A percentile compares a stretch with the other conserved stretches of the same genome.
phyloP scores from a whole-genome alignment of 2,113 vertebrate genomes.

The Laticauda colubrina region DNA sequence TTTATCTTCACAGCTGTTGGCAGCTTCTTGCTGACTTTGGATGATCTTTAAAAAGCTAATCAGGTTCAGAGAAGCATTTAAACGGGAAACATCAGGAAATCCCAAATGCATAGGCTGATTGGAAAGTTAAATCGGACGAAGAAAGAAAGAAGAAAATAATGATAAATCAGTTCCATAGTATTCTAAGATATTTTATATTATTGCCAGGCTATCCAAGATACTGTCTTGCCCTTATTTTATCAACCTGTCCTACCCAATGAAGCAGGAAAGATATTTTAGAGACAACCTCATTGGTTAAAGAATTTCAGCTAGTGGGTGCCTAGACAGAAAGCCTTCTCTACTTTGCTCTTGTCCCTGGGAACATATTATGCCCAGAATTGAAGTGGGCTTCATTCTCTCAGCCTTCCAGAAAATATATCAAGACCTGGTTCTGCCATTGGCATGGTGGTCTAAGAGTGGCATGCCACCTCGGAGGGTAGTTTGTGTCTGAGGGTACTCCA shows the following conservation, averaged over 20 bases:
- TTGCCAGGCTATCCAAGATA: not conserved
- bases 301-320: not conserved
- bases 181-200: not conserved
- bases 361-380: not conserved
- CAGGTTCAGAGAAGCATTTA: not conserved
- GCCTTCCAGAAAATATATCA: not conserved
- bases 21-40: not conserved
- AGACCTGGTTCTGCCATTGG: not conserved
- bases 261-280: not conserved
- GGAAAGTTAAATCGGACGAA: not conserved
- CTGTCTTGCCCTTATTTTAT: not conserved
- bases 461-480: not conserved
- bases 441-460: not conserved
- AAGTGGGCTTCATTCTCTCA: not conserved
- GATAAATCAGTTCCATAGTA: not conserved
- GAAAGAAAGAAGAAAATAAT: not conserved
- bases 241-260: not conserved
- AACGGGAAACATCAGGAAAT: not conserved
- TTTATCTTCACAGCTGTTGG: conserved; percentile 59
- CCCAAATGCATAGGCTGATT: not conserved
- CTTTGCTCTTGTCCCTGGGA: not conserved
- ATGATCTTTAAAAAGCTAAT: not conserved
- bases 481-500: not conserved
- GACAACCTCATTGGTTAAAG: not conserved
- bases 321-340: not conserved